These are phyloP conservation scores for Alsophila aescularia DNA, from an alignment of 2,888 invertebrate species.

Conservation along the genomic window DNA sequence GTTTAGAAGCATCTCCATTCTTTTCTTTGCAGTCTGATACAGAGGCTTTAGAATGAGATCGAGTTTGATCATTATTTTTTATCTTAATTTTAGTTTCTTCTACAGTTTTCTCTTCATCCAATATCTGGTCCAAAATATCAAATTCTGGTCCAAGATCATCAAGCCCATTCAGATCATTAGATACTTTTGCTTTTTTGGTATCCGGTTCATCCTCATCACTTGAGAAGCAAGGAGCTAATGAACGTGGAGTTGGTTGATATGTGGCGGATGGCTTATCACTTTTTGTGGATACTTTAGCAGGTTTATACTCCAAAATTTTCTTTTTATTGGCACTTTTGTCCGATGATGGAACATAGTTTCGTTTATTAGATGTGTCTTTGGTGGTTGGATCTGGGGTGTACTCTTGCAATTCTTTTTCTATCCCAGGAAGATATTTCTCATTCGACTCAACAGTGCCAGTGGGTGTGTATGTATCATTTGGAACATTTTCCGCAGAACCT, in stretches of 20 bases:
- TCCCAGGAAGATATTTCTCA: conserved; percentile 74
- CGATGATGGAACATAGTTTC: conserved; percentile 76
- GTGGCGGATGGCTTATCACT: conserved; percentile 58
- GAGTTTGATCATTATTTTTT: background rate
- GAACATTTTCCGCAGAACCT: conserved; percentile 62
- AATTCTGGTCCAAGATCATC: conserved; percentile 80
- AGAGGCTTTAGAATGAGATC: conserved; percentile 22
- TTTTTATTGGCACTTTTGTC: conserved; percentile 68
- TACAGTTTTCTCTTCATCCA: conserved; percentile 71
- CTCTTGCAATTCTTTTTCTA: conserved; percentile 65
- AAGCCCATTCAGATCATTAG: conserved; percentile 70
- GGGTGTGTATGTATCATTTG: conserved; percentile 73
- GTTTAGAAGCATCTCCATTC: conserved; percentile 30
- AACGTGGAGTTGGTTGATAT: conserved; percentile 77
- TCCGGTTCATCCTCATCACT: conserved; percentile 80
- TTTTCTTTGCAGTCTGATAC: conserved; percentile 43
- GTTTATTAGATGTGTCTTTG: conserved; percentile 51
- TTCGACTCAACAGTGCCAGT: conserved; percentile 64
- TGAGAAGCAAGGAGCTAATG: conserved; percentile 76
- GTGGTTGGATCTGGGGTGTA: conserved; percentile 65
- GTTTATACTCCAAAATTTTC: conserved; percentile 77
- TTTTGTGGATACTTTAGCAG: conserved; percentile 63
- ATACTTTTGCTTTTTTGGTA: conserved; percentile 66
- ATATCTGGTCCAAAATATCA: conserved; percentile 80
- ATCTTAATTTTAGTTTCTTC: conserved; percentile 27